Evolutionary conservation across 1,140 invertebrate species (phyloP), one percentile per base, ranked within the genome.

Genomic region (Nasonia giraulti): DNA sequence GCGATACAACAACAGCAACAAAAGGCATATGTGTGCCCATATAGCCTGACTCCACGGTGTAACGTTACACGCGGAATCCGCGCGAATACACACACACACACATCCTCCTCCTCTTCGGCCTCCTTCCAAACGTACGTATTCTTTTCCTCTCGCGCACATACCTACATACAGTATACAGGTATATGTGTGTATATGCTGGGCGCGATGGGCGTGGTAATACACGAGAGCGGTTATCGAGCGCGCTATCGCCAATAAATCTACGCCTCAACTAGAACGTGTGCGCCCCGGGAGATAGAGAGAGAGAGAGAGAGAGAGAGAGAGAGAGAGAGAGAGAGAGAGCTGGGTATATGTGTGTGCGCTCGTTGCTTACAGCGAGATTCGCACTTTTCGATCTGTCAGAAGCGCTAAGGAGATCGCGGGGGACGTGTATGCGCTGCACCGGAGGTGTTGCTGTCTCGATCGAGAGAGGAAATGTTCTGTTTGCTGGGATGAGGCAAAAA

Each of bases 211-310:
- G 91, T 90, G 89, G 90, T 91, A 89, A 89, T 91, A 89, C 89
- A 91, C 89, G 91, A 89, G 73, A 37, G 87, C 88, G 87, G 88
- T 91, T 92, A 91, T 92, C 91, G 88, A 89, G 88, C 87, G 55
- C 87, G 83, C 88, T 91, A 91, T 90, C 89, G 88, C 88, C 90
- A 90, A 92, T 92, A 92, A 92, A 92, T 91, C 90, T 90, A 88
- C 86, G 87, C 86, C 90, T 90, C 91, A 92, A 92, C 91, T 91
- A 92, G 90, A 91, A 90, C 89, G 89, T 86, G 89, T 89, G 89
- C 8, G 50, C 69, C 69, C 10, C 69, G 14, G 31, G 69, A 71
- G 69, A 71, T 27, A 71, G 27, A 71, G 69, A 71, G 69, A 62
- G 55, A 20, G 14, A n/a, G 55, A 20, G 55, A 27, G 69, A 71